Evolutionary conservation across 1,140 invertebrate genomes (phyloP), one percentile per base, ranked within the genome.

Genomic region (Drosophila takahashii): DNA sequence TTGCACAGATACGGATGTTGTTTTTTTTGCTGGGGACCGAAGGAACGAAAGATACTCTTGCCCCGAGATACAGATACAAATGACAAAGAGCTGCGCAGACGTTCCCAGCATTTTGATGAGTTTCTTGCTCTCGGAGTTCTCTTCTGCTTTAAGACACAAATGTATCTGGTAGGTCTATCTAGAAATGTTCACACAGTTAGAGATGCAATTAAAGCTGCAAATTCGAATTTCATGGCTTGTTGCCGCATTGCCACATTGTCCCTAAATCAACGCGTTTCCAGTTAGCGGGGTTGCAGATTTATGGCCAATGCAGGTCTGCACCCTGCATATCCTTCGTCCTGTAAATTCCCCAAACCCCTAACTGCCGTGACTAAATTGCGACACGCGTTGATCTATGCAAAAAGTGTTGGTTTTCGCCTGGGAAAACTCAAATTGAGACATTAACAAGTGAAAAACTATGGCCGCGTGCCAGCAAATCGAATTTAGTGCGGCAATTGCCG

Each of bases 241-340:
- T 87, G 83, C 83, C 83, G 83, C 79, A 71, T 86, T 86, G 75
- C 79, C 84, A 83, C 83, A 83, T 79, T 86, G 83, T 86, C 72
- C 64, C 52, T 83, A 86, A 86, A 87, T 86, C 83, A 86, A 76
- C 81, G 72, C 77, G 64, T 69, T 53, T 50, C 47, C 62, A 45
- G 41, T 36, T 34, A 36, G 60, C 72, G 54, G 66, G 39, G 70
- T 48, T 58, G 44, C 47, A 70, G 73, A 87, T 80, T 87, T 87
- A 80, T 84, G 58, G 66, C 42, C 67, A 41, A 70, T 70, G 67
- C 67, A 57, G 64, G 41, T 65, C 41, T 73, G 53, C 76, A 69
- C 34, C 51, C 54, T 16, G 34, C 1, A 8, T 32, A 18, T 27
- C 16, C 50, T 42, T 26, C 32, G 16, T 62, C 44, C 27, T 42